Percentiles rank a stretch among this genome's conserved stretches.
Evolutionary conservation across 2,797 vertebrate genomes (phyloP).

Genomic region (Syndactyla subalaris): DNA sequence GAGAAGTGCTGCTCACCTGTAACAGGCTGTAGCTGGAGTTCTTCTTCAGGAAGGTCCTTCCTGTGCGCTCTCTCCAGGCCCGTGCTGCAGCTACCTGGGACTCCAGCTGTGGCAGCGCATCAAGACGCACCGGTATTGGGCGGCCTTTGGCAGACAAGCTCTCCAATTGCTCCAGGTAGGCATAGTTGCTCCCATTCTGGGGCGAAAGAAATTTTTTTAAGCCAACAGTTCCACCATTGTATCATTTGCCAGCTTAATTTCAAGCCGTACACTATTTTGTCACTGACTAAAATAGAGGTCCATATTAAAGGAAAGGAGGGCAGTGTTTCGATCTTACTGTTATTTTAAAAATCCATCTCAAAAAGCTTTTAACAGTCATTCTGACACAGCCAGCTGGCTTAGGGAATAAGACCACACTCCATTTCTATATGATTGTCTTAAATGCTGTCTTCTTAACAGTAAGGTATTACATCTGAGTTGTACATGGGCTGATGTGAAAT

Average conservation of each 20-base stretch:
- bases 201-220: not conserved
- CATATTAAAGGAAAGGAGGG: not conserved
- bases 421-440: not conserved
- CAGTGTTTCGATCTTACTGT: not conserved
- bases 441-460: not conserved
- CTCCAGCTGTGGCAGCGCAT: constrained; percentile 92
- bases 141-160: constrained; percentile 90
- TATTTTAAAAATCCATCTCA: not conserved
- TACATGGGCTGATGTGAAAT: not conserved
- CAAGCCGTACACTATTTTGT: not conserved
- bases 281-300: not conserved
- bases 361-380: not conserved
- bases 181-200: constrained; percentile 90
- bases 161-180: constrained; percentile 96
- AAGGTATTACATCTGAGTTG: not conserved
- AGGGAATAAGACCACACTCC: not conserved
- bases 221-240: accelerated
- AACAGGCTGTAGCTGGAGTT: constrained; percentile 94
- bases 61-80: constrained; percentile 95
- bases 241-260: not conserved
- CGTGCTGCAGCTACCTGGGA: constrained; percentile 93
- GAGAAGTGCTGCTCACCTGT: constrained; percentile 80
- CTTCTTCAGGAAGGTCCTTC: constrained; percentile 96
- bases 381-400: not conserved
- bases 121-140: constrained; percentile 92